A percentile compares a stretch with the other conserved stretches of the same genome.
Conservation (phyloP, 2,888 invertebrate genomes). For the Lypha dubia region DNA sequence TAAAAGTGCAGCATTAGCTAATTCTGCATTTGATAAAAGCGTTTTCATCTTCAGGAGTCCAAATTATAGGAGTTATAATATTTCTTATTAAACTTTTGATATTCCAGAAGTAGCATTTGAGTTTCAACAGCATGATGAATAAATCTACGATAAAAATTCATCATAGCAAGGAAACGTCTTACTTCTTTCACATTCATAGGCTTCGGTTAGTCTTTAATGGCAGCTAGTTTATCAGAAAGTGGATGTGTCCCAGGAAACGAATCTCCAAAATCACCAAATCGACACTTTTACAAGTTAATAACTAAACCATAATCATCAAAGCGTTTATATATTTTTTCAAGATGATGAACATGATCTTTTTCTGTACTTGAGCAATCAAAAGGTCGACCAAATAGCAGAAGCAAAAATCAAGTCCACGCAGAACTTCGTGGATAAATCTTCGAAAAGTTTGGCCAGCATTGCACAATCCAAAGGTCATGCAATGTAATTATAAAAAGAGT, state of each 20-base stretch:
- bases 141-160: constrained; percentile 65
- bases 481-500: constrained; percentile 24
- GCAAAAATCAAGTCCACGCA: constrained; percentile 19
- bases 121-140: constrained; percentile 53
- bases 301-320: constrained; percentile 1
- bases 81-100: constrained; percentile 39
- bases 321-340: background rate
- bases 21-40: constrained; percentile 15
- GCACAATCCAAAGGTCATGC: background rate
- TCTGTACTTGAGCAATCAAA: constrained; percentile 13
- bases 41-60: constrained; percentile 1
- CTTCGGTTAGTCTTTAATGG: background rate
- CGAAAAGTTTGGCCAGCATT: constrained; percentile 67
- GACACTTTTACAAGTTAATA: constrained; percentile 7
- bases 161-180: background rate
- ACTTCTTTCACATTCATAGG: constrained; percentile 1
- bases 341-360: background rate
- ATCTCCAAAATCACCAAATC: background rate
- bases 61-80: constrained; percentile 23
- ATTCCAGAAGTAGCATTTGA: constrained; percentile 30
- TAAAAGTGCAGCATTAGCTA: background rate
- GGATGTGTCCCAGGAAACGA: constrained; percentile 9
- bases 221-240: constrained; percentile 9
- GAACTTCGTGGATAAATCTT: constrained; percentile 47
- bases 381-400: constrained; percentile 52